phyloP scores from a whole-genome alignment of 2,888 invertebrate species.

The Tiliacea aurago region DNA sequence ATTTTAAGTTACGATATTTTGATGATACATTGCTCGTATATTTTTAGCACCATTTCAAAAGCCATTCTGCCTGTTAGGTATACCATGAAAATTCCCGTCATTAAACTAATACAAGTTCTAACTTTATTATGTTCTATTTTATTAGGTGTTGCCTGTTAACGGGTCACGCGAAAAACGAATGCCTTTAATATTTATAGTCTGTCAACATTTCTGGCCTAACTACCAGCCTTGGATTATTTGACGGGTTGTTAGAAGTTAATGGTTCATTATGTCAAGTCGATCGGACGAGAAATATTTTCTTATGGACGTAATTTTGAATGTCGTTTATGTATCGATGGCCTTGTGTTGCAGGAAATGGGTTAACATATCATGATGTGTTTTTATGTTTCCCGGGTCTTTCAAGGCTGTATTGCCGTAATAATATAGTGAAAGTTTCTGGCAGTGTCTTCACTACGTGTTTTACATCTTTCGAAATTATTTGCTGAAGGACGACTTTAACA shows the following conservation, averaged over 20 bases:
- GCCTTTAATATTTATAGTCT: conserved; percentile 56
- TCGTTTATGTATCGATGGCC: conserved; percentile 18
- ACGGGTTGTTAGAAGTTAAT: conserved; percentile 54
- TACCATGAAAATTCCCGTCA: neutral
- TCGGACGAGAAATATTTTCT: conserved; percentile 51
- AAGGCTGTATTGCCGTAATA: neutral
- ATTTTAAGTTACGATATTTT: conserved; percentile 21
- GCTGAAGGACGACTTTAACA: neutral
- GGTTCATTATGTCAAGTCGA: conserved; percentile 49
- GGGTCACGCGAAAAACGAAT: conserved; percentile 53
- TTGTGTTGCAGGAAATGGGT: conserved; percentile 31
- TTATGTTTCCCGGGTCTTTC: neutral
- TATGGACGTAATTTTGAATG: conserved; percentile 37
- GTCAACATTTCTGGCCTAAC: conserved; percentile 50
- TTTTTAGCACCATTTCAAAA: neutral
- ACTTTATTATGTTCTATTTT: conserved; percentile 37
- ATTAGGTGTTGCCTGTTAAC: conserved; percentile 46
- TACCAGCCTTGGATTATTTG: conserved; percentile 52
- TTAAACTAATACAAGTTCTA: conserved; percentile 1
- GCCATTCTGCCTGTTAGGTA: neutral
- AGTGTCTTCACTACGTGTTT: neutral
- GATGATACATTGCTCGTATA: neutral
- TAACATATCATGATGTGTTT: conserved; percentile 25
- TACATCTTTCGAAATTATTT: neutral
- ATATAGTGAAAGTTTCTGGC: conserved; percentile 1